A percentile compares a stretch with the other conserved stretches of the same genome.
Conservation (phyloP, 2,888 invertebrate species). For the Eupithecia dodoneata region DNA sequence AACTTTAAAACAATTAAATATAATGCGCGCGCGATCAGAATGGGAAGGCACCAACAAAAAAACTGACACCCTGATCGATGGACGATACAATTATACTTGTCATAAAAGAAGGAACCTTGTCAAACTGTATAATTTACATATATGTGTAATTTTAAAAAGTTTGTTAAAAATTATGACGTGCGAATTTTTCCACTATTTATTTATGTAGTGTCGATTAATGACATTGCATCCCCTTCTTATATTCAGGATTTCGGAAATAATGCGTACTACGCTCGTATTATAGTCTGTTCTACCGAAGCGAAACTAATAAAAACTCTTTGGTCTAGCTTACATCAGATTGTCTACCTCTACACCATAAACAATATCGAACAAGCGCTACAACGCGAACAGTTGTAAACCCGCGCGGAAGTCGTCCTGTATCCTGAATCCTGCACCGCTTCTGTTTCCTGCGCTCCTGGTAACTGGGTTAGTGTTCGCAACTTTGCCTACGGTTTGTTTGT, state of each 20-base stretch:
- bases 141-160: neutral
- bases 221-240: neutral
- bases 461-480: constrained; percentile 52
- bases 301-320: neutral
- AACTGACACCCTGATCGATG: no score
- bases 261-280: neutral
- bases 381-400: constrained; percentile 50
- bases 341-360: constrained; percentile 3
- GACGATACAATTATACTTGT: neutral
- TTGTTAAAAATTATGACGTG: neutral
- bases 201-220: neutral
- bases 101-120: neutral
- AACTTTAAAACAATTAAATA: neutral
- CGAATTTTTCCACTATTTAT: neutral
- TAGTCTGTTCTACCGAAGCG: neutral
- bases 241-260: neutral
- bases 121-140: neutral
- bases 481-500: constrained; percentile 21
- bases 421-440: constrained; percentile 66
- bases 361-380: constrained; percentile 28
- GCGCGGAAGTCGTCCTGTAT: constrained; percentile 48
- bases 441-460: constrained; percentile 65
- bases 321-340: neutral
- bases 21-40: neutral
- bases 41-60: neutral